Conservation (phyloP, 2,888 invertebrate species). For the Drosophila merina region DNA sequence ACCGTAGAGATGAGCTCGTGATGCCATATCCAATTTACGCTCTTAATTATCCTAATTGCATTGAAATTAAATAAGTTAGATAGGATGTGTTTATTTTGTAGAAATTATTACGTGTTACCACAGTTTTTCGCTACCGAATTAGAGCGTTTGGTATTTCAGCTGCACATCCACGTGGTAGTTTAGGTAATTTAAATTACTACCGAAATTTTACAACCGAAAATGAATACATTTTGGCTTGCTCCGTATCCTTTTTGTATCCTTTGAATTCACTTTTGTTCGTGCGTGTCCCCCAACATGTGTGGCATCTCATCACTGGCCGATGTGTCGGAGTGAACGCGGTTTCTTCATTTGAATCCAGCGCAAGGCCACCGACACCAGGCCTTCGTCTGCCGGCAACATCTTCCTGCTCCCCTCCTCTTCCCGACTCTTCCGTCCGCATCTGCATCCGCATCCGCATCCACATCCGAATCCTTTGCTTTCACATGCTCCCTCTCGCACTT, state of each 20-base stretch:
- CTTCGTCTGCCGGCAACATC: slow-evolving; percentile 32
- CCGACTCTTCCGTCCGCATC: slow-evolving; percentile 4
- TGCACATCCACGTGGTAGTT: too few species aligned
- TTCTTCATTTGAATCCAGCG: slow-evolving; percentile 78
- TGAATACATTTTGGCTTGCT: too few species aligned
- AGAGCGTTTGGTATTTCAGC: too few species aligned
- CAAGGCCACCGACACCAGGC: slow-evolving; percentile 61
- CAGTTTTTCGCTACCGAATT: not conserved
- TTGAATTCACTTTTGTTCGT: not conserved
- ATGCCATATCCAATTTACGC: not conserved
- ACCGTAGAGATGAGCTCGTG: slow-evolving; percentile 31
- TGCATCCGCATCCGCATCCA: not conserved
- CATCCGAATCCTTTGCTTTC: not conserved
- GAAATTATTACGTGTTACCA: not conserved
- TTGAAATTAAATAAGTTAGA: not conserved
- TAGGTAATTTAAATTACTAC: too few species aligned
- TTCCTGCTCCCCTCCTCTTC: slow-evolving; percentile 10
- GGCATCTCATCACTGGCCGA: slow-evolving; percentile 19
- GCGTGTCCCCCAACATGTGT: slow-evolving; percentile 10
- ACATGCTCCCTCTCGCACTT: slow-evolving; percentile 19
- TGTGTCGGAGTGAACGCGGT: slow-evolving; percentile 51
- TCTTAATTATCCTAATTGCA: not conserved
- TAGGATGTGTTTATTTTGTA: not conserved
- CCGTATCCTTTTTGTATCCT: not conserved
- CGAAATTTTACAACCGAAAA: too few species aligned